phyloP scores from a whole-genome alignment of 2,797 vertebrate species.

The Sebastes kiyomatsui region DNA sequence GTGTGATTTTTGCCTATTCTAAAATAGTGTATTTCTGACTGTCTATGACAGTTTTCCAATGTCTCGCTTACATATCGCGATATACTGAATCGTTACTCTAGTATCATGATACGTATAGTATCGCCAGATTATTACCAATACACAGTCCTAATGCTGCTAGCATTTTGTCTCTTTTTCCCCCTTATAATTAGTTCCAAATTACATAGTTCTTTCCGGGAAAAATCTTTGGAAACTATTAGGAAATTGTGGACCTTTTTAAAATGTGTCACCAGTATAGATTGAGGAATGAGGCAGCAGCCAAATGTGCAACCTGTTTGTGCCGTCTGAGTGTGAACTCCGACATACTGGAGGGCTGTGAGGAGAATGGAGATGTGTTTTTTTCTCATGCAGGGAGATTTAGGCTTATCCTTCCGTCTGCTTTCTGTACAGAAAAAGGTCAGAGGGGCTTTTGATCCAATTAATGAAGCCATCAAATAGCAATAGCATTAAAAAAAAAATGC shows the following conservation, averaged over 20 bases:
- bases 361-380: background rate
- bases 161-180: background rate
- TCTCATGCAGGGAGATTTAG: conserved; percentile 17
- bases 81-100: too few species aligned
- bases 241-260: background rate
- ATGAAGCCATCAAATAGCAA: conserved; percentile 54
- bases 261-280: background rate
- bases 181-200: background rate
- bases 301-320: background rate
- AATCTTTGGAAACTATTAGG: background rate
- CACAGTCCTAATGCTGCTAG: background rate
- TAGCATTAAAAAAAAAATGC: conserved; percentile 5
- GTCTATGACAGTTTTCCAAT: too few species aligned
- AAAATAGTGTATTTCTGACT: too few species aligned
- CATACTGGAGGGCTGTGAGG: background rate
- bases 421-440: conserved; percentile 26
- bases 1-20: too few species aligned
- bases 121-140: too few species aligned
- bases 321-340: background rate
- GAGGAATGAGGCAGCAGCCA: background rate
- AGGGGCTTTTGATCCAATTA: conserved; percentile 44
- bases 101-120: too few species aligned
- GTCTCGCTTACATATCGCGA: too few species aligned
- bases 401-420: conserved; percentile 14
- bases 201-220: background rate